Base-by-base conservation (phyloP, 1,140 invertebrate genomes). In the Drosophila murphyi region DNA sequence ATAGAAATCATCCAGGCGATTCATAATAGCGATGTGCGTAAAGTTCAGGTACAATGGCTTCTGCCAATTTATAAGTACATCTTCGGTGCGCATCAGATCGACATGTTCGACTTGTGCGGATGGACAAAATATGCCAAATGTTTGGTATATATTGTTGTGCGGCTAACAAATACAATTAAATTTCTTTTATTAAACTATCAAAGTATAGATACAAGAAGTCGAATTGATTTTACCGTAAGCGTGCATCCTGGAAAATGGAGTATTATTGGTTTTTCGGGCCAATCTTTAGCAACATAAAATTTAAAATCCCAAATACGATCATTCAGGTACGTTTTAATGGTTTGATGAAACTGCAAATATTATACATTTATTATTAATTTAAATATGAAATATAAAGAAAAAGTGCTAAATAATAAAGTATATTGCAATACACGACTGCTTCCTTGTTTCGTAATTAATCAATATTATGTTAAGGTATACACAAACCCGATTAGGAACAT, bases 161-260 rank as follows among this genome's bases (percentile, higher is more conserved):
- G 96, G 96, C 96, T 97, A 80, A 10, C 4, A 4, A 1, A 29
- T 8, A 62, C 62, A 34, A 12, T 0, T 29, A 7, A 5, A 7
- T 54, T 5, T 3, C 35, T 8, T 32, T 31, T 8, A 29, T 31
- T 20, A 7, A 20, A 45, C 1, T 12, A 37, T 43, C 20, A 20
- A 20, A 20, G 1, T n/a, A 32, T 32, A 2, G 1, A 32, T 12
- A 12, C 28, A 34, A 45, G 8, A 2, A 5, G 6, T 7, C 4
- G 3, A 34, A 94, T 20, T 20, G 20, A 20, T 20, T 95, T 95
- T 94, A 97, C 96, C 93, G 96, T 96, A 91, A 95, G 94, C 47
- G 96, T 97, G 94, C 96, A 96, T 91, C 96, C 96, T 68, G 96
- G 96, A 93, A 97, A 97, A 93, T 97, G 96, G 78, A 97, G 93